Base-by-base conservation (phyloP, 2,888 invertebrate species). In the Sesia apiformis region DNA sequence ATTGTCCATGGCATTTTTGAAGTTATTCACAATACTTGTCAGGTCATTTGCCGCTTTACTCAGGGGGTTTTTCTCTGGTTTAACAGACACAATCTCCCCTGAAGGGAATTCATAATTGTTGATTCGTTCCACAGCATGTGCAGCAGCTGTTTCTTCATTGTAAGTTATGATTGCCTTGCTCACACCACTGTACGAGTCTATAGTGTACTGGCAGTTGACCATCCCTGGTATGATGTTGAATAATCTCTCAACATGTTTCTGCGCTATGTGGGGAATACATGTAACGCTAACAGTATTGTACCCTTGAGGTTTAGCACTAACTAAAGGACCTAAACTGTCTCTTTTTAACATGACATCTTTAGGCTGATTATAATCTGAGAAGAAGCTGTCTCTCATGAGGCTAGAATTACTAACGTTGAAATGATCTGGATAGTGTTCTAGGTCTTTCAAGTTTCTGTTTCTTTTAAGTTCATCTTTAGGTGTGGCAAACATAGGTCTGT, bases 101-200 rank as follows among this genome's bases (percentile, higher is more conserved):
- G 96, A 95, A 0, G 98, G 98, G 84, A 97, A 98, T 80, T 98
- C 97, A 78, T 97, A 95, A 4, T 96, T 95, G 76, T 98, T 94
- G 54, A 98, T 89, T 78, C 95, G 96, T 66, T 97, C 96, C 64
- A 94, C 91, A 50, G 95, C 96, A 84, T 94, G 94, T 0, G 76
- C 72, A 23, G 89, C 90, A 39, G 79, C 74, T 58, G 73, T 76
- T 55, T 79, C 74, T 58, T 72, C 76, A 5, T 76, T 69, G 70
- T 87, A 90, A n/a, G 80, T 78, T 6, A 89, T 68, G 2, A 68
- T 54, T 6, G 81, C 82, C 59, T 73, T 81, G 75, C 67, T 91
- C 76, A 63, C 83, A 64, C 67, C 90, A 76, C 77, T 91, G 78
- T 70, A 91, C 59, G 63, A 75, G 75, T 86, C 92, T 64, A 58